These are phyloP conservation scores for Rhodinocichla rosea DNA, from an alignment of 2,113 vertebrate species.

Conservation along the genomic window DNA sequence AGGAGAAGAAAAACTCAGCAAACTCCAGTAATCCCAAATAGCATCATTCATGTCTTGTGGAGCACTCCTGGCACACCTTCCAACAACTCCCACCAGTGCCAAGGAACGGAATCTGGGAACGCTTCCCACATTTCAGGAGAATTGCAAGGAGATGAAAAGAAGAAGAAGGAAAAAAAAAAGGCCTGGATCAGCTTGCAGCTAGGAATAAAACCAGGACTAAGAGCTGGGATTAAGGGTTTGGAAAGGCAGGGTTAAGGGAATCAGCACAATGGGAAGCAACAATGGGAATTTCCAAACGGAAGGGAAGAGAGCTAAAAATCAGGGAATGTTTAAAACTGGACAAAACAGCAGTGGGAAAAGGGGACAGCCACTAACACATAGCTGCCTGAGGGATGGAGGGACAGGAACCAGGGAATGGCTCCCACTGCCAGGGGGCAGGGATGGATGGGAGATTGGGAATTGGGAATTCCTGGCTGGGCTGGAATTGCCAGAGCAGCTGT, in stretches of 20 bases:
- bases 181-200: neutral
- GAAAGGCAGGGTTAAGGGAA: neutral
- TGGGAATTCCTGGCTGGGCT: neutral
- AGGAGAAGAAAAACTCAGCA: neutral
- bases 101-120: constrained; percentile 16
- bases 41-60: neutral
- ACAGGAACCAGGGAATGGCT: neutral
- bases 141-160: neutral
- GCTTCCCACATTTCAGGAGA: neutral
- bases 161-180: no score
- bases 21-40: neutral
- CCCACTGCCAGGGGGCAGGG: neutral
- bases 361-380: neutral
- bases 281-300: neutral
- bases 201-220: neutral
- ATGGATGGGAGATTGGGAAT: accelerated
- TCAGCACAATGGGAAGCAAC: accelerated
- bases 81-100: neutral
- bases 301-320: neutral
- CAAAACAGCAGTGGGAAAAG: neutral
- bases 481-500: neutral
- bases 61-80: constrained; percentile 13
- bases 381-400: no score
- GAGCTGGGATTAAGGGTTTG: neutral
- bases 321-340: neutral